phyloP scores from a whole-genome alignment of 2,797 vertebrate species.

The Phataginus tricuspis region DNA sequence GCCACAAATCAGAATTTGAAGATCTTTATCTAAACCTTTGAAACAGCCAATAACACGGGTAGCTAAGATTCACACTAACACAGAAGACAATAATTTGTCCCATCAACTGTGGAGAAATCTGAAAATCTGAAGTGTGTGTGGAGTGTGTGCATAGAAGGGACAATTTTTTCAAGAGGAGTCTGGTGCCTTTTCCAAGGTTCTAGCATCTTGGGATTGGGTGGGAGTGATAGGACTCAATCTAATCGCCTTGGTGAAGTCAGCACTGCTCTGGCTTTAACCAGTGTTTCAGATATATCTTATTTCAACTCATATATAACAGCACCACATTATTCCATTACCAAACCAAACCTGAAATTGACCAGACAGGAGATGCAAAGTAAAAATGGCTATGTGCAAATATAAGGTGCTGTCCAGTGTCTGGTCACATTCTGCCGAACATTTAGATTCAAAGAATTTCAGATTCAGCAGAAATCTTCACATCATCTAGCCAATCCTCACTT shows the following conservation, averaged over 20 bases:
- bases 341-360: background rate
- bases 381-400: background rate
- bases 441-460: slow-evolving; percentile 36
- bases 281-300: background rate
- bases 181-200: background rate
- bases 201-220: background rate
- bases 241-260: background rate
- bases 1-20: background rate
- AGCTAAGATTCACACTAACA: slow-evolving; percentile 12
- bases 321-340: background rate
- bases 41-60: background rate
- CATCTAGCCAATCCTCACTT: background rate
- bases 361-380: background rate
- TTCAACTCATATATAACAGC: background rate
- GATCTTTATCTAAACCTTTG: background rate
- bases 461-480: background rate
- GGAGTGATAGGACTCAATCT: background rate
- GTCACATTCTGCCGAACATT: background rate
- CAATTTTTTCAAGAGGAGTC: background rate
- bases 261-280: background rate
- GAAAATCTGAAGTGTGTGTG: background rate
- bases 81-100: background rate
- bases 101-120: background rate
- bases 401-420: background rate
- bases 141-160: background rate